Conservation (phyloP, 2,888 invertebrate species). For the Dynastes hyllus region DNA sequence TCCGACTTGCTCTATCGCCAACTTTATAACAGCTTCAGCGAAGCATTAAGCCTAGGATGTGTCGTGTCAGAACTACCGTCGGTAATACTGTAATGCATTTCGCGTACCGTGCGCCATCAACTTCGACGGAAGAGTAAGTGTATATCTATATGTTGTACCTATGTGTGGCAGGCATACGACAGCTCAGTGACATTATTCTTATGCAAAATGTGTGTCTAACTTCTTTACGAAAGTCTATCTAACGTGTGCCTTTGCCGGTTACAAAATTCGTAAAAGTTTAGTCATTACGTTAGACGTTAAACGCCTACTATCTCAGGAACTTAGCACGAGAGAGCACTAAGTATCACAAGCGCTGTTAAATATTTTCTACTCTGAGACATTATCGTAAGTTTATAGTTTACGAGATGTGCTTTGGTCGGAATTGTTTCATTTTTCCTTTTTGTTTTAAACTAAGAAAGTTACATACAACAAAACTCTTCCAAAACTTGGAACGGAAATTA, state of each 20-base stretch:
- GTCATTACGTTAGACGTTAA: conserved; percentile 24
- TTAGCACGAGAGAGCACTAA: conserved; percentile 1
- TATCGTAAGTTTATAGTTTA: conserved; percentile 13
- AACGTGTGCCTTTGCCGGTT: neutral
- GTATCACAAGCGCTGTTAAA: neutral
- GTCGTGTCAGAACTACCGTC: neutral
- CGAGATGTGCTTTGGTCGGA: no score
- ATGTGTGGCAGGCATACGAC: no score
- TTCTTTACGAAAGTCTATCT: neutral
- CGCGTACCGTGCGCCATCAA: conserved; percentile 1
- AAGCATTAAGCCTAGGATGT: neutral
- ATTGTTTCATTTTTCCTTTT: no score
- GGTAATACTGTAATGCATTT: conserved; percentile 21
- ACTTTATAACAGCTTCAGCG: neutral
- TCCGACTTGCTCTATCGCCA: neutral
- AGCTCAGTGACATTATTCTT: no score
- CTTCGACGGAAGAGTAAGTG: neutral
- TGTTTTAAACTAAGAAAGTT: no score
- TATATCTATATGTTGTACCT: neutral
- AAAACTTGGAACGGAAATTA: no score
- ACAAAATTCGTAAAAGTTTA: conserved; percentile 26
- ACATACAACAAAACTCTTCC: no score
- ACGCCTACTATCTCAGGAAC: neutral
- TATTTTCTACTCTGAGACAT: neutral
- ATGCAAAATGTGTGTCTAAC: conserved; percentile 3